A percentile compares a stretch with the other conserved stretches of the same genome.
These are phyloP conservation scores for Diceros bicornis DNA, from an alignment of 2,797 vertebrate genomes.

Conservation along the genomic window DNA sequence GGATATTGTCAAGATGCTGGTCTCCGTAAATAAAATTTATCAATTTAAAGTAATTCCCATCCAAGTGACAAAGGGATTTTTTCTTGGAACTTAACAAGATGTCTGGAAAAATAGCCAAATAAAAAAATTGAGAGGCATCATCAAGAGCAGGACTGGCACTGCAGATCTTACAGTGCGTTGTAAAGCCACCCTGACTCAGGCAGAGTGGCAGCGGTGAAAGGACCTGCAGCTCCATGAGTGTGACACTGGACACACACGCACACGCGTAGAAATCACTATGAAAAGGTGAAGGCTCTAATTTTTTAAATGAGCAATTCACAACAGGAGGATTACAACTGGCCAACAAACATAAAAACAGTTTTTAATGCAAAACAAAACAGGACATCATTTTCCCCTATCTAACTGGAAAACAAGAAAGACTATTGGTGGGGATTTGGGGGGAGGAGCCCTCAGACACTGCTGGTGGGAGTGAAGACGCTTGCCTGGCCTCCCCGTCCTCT, in stretches of 20 bases:
- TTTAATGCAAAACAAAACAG: slow-evolving; percentile 2
- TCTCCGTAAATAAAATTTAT: background rate
- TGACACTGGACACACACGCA: background rate
- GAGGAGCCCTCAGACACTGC: background rate
- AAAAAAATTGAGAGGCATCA: background rate
- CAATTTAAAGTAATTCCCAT: background rate
- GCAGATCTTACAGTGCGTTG: no score
- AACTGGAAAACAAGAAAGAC: background rate
- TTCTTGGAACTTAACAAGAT: background rate
- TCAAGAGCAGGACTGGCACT: background rate
- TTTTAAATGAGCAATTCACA: background rate
- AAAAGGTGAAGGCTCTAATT: background rate
- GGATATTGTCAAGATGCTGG: background rate
- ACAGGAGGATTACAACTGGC: background rate
- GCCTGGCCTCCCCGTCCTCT: background rate
- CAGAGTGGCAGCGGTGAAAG: background rate
- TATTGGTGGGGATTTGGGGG: background rate
- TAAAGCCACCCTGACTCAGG: background rate
- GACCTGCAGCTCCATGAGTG: background rate
- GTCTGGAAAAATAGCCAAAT: background rate
- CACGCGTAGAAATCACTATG: background rate
- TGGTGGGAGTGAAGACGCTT: no score
- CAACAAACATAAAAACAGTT: background rate
- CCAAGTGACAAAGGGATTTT: background rate
- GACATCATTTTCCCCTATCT: background rate